These are phyloP conservation scores for Lithophane socia DNA, from an alignment of 2,888 invertebrate species.

Conservation along the genomic window DNA sequence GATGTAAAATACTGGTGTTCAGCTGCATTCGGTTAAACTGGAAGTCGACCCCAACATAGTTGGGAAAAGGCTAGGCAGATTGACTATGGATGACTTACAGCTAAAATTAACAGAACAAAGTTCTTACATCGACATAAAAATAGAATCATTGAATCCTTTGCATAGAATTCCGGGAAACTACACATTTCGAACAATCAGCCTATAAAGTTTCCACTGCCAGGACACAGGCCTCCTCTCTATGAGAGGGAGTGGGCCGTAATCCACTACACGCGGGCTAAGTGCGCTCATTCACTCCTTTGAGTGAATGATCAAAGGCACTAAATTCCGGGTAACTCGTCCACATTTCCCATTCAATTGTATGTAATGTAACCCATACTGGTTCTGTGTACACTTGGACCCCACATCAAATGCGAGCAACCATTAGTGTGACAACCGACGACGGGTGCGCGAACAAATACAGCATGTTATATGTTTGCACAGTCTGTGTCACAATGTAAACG, in stretches of 20 bases:
- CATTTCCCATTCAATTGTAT: neutral
- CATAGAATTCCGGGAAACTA: neutral
- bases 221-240: too few species aligned
- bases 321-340: too few species aligned
- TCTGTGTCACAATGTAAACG: constrained; percentile 32
- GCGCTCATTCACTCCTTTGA: too few species aligned
- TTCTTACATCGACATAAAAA: neutral
- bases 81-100: too few species aligned
- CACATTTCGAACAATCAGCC: neutral
- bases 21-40: too few species aligned
- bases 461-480: constrained; percentile 42
- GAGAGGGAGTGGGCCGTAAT: neutral
- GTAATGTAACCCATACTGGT: neutral
- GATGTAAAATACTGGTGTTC: too few species aligned
- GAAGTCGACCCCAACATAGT: too few species aligned
- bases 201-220: too few species aligned
- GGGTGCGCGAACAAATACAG: constrained; percentile 50
- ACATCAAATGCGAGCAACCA: constrained; percentile 55
- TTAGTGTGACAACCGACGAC: constrained; percentile 55
- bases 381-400: constrained; percentile 10
- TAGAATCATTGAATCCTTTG: neutral
- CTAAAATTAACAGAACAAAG: neutral
- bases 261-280: too few species aligned
- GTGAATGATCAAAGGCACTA: neutral
- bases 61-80: too few species aligned